Conservation (phyloP, 2,797 vertebrate genomes). For the Bufotes viridis region DNA sequence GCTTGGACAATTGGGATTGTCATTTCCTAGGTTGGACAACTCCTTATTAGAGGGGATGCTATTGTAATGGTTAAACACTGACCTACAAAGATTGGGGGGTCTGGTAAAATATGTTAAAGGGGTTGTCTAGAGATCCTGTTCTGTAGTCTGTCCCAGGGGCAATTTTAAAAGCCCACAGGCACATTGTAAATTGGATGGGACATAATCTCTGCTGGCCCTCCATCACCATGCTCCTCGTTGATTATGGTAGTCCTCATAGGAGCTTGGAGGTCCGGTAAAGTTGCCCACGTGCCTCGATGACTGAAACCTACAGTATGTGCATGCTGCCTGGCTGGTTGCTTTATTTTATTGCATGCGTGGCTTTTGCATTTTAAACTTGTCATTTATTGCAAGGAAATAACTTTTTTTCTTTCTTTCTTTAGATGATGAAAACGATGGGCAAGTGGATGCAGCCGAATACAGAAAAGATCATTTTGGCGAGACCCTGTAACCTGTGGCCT, state of each 20-base stretch:
- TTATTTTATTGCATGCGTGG: background rate
- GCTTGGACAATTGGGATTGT: too few species aligned
- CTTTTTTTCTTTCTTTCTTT: constrained; percentile 70
- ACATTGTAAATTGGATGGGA: background rate
- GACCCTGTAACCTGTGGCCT: constrained; percentile 77
- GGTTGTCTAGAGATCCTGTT: too few species aligned
- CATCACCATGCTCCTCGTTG: background rate
- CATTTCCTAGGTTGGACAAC: too few species aligned
- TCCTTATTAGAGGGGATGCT: too few species aligned
- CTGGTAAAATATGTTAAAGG: too few species aligned
- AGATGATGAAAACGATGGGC: constrained; percentile 93
- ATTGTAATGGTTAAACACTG: too few species aligned
- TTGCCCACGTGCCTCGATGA: background rate
- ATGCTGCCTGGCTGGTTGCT: background rate
- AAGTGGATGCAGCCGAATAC: constrained; percentile 89
- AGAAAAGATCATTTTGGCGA: constrained; percentile 89
- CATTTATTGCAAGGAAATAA: background rate
- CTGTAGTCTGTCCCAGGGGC: too few species aligned
- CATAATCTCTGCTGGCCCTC: background rate
- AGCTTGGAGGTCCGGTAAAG: background rate
- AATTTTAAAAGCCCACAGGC: background rate
- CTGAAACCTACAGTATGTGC: background rate
- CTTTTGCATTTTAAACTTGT: background rate
- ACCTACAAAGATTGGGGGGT: too few species aligned
- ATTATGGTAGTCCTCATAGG: background rate